Percentiles rank a stretch among this genome's conserved stretches.
Evolutionary conservation across 1,140 invertebrate species (phyloP).

Genomic region (Papilio helenus): DNA sequence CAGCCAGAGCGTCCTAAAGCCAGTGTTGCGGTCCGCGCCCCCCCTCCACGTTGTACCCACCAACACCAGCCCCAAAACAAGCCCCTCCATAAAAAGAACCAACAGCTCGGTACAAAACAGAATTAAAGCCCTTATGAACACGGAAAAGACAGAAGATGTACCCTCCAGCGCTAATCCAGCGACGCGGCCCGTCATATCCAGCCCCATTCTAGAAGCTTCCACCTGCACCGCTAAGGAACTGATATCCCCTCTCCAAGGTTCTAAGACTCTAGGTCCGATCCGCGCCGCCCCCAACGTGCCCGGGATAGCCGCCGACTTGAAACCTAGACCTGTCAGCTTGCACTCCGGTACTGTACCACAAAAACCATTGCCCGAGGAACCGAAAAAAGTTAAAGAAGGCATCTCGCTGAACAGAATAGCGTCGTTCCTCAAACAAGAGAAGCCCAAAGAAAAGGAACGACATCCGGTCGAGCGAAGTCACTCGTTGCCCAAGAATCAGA

Average conservation of each 20-base stretch:
- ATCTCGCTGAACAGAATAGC: conserved; percentile 88
- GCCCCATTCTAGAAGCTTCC: conserved; percentile 90
- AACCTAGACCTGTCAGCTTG: conserved; percentile 81
- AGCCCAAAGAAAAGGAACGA: conserved; percentile 83
- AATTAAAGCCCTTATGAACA: conserved; percentile 79
- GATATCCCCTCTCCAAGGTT: conserved; percentile 82
- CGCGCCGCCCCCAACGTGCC: conserved; percentile 84
- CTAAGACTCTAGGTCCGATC: conserved; percentile 82
- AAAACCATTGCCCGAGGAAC: conserved; percentile 76
- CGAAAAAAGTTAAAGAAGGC: conserved; percentile 83
- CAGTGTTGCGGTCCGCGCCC: conserved; percentile 75
- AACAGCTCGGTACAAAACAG: conserved; percentile 76
- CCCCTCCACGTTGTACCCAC: conserved; percentile 75
- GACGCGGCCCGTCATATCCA: conserved; percentile 89
- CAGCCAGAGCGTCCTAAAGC: conserved; percentile 66
- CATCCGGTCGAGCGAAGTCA: conserved; percentile 83
- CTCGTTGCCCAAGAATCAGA: conserved; percentile 84
- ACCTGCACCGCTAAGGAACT: conserved; percentile 90
- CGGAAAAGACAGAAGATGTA: conserved; percentile 73
- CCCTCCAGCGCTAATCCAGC: conserved; percentile 68
- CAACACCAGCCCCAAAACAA: conserved; percentile 62
- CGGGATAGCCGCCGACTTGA: conserved; percentile 58
- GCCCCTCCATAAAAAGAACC: conserved; percentile 70
- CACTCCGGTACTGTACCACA: conserved; percentile 76
- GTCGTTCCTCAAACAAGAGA: conserved; percentile 88